Conservation (phyloP, 2,888 invertebrate species). For the Abrostola tripartita region DNA sequence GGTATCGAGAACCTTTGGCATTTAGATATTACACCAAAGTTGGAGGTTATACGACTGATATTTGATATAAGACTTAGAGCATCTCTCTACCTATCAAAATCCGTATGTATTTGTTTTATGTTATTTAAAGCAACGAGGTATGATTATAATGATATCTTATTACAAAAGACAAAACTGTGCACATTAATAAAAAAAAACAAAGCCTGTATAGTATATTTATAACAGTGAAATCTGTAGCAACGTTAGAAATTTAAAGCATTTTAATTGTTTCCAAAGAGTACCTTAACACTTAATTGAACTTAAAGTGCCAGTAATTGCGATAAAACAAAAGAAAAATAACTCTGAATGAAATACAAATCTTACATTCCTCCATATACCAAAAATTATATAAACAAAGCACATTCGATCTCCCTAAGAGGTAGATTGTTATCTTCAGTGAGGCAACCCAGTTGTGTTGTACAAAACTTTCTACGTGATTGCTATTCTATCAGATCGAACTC, state of each 20-base stretch:
- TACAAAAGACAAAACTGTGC: no score
- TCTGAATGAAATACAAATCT: constrained; percentile 23
- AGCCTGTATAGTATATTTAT: no score
- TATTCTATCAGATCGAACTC: constrained; percentile 65
- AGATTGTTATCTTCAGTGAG: constrained; percentile 18
- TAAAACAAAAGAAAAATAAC: no score
- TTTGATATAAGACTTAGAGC: neutral
- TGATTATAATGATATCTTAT: no score
- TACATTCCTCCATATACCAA: constrained; percentile 24
- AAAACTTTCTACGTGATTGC: constrained; percentile 58
- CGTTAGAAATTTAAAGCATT: no score
- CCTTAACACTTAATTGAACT: no score
- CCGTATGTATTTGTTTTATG: no score
- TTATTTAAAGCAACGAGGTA: no score
- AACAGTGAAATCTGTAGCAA: no score
- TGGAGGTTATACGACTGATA: neutral
- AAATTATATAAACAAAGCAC: constrained; percentile 21
- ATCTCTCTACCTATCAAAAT: neutral
- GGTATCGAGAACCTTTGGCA: constrained; percentile 17
- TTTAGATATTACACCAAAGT: constrained; percentile 16
- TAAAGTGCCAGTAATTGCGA: no score
- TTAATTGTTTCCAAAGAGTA: no score
- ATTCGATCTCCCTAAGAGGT: constrained; percentile 13
- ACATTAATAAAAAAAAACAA: no score
- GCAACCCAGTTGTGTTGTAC: constrained; percentile 33